phyloP scores from a whole-genome alignment of 2,888 invertebrate genomes.

The Listrodromus nycthemerus region DNA sequence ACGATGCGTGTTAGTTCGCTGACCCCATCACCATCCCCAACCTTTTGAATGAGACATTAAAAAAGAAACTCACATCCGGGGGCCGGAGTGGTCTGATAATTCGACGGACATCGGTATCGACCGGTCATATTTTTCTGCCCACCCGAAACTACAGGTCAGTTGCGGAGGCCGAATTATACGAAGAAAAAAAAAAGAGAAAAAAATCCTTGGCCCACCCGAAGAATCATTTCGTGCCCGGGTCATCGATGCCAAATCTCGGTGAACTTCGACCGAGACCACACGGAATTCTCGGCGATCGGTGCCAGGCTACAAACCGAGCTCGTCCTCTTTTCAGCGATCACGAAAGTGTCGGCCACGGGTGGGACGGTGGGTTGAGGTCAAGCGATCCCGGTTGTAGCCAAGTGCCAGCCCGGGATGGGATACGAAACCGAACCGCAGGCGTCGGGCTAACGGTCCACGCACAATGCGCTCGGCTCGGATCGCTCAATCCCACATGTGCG shows the following conservation, averaged over 20 bases:
- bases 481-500: constrained; percentile 78
- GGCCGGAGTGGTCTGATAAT: constrained; percentile 34
- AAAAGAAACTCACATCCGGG: constrained; percentile 15
- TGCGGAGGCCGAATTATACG: not conserved
- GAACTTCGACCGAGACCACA: constrained; percentile 8
- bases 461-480: constrained; percentile 68
- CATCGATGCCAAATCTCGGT: constrained; percentile 9
- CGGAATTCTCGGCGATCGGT: constrained; percentile 2
- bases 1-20: constrained; percentile 24
- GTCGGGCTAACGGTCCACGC: constrained; percentile 67
- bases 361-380: constrained; percentile 37
- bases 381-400: constrained; percentile 51
- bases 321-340: constrained; percentile 22
- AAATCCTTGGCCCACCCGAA: constrained; percentile 1
- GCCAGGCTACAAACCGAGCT: constrained; percentile 10
- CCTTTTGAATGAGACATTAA: constrained; percentile 8
- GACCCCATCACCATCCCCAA: constrained; percentile 26
- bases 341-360: constrained; percentile 34
- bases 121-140: constrained; percentile 13
- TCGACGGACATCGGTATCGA: constrained; percentile 18
- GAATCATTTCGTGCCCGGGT: constrained; percentile 12
- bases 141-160: constrained; percentile 26
- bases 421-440: constrained; percentile 43
- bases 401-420: constrained; percentile 27
- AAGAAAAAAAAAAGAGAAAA: not conserved